Evolutionary conservation across 2,797 vertebrate genomes (phyloP), one percentile per base, ranked within the genome.

Genomic region (Eulemur coronatus): DNA sequence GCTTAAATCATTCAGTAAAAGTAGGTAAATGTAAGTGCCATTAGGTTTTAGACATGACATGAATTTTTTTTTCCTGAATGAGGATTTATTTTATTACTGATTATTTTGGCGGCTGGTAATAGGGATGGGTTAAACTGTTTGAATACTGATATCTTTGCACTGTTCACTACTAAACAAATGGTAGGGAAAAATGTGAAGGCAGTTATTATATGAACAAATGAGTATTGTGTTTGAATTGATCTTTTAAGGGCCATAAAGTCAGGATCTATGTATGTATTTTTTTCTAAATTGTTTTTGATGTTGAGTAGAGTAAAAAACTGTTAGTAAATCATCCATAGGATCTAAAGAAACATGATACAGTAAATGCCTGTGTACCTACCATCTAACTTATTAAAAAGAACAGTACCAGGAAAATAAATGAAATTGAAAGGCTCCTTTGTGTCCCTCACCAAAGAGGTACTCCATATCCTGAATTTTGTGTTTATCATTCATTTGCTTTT

Each of bases 401-500:
- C 8, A 41, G 50, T 59, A 69, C 22, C 70, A 78, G 81, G 70
- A 59, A 91, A 88, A 76, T 12, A 84, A 61, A 35, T 78, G 43
- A 69, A 91, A 67, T 57, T 13, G 79, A 73, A 85, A 69, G 35
- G 12, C 46, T 80, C 20, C n/a, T 12, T 0, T 57, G 22, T 85
- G 43, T 81, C 55, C 26, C 8, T 84, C 48, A 33, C 7, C 43
- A 0, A 50, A 70, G 20, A 63, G 55, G n/a, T 81, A 24, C 61
- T 79, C 20, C 26, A 14, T 91, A 12, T 73, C 33, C 28, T 87
- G 69, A 78, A 82, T 90, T 93, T 81, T 92, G 67, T 81, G 43
- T 92, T 75, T 88, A 24, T 92, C 28, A 75, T 81, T 85, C 57
- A 79, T 97, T 94, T 91, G 50, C 35, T 38, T 95, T 84, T 61